Evolutionary conservation across 2,888 invertebrate species (phyloP).

Genomic region (Brachynemurus nebulosus): DNA sequence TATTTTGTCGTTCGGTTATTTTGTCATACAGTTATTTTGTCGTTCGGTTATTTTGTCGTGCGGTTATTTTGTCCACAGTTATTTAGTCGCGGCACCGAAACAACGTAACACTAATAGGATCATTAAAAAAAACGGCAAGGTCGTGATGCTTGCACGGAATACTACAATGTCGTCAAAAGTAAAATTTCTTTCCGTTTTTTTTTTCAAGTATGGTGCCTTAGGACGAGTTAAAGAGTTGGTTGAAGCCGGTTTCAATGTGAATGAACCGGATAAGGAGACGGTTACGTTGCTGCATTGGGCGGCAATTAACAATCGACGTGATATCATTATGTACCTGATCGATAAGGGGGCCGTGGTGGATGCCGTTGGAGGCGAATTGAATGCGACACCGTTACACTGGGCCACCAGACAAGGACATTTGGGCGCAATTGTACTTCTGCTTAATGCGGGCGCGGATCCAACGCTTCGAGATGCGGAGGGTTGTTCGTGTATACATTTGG

Average conservation of each 20-base stretch:
- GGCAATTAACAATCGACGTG: constrained; percentile 91
- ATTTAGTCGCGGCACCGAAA: no score
- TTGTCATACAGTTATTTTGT: no score
- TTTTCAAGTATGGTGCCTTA: constrained; percentile 67
- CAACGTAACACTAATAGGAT: no score
- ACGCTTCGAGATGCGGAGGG: constrained; percentile 88
- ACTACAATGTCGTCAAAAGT: no score
- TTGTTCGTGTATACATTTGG: constrained; percentile 87
- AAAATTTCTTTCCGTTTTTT: constrained; percentile 1
- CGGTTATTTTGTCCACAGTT: no score
- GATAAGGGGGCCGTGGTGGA: constrained; percentile 80
- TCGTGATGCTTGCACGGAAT: no score
- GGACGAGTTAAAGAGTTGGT: constrained; percentile 71
- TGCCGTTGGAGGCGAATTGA: constrained; percentile 89
- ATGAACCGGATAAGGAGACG: constrained; percentile 86
- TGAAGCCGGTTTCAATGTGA: constrained; percentile 87
- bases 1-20: no score
- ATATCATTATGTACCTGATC: constrained; percentile 80
- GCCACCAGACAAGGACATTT: constrained; percentile 89
- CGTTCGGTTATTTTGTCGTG: no score
- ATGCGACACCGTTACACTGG: constrained; percentile 97
- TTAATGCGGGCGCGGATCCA: constrained; percentile 79
- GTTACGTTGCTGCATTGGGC: constrained; percentile 99
- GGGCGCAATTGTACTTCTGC: constrained; percentile 59
- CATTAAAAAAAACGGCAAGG: not conserved